A percentile compares a stretch with the other conserved stretches of the same genome.
These are phyloP conservation scores for Drosophila colorata DNA, from an alignment of 2,888 invertebrate genomes.

Conservation along the genomic window DNA sequence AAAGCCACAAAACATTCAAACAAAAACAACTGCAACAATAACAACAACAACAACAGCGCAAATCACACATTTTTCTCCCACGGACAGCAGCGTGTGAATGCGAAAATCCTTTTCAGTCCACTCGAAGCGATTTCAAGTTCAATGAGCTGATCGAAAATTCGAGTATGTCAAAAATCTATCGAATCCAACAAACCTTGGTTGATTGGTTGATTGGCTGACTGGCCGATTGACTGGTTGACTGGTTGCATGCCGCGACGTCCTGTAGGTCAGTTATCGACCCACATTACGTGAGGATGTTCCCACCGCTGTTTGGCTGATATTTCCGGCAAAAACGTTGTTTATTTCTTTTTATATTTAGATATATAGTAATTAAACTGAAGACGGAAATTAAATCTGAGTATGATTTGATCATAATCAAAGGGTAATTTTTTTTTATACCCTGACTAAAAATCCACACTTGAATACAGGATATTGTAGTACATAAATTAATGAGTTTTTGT, in stretches of 20 bases:
- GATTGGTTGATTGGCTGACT: constrained; percentile 24
- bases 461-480: not conserved
- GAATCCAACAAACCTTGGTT: constrained; percentile 29
- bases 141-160: constrained; percentile 39
- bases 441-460: no score
- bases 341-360: not conserved
- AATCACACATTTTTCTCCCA: constrained; percentile 75
- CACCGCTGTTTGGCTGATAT: not conserved
- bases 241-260: constrained; percentile 12
- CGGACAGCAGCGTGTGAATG: constrained; percentile 76
- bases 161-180: constrained; percentile 75
- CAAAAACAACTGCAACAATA: constrained; percentile 6
- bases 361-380: not conserved
- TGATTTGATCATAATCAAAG: no score
- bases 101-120: constrained; percentile 28
- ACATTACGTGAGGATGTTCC: constrained; percentile 59
- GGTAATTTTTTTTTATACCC: no score
- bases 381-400: no score
- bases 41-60: constrained; percentile 4
- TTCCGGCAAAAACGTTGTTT: not conserved
- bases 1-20: constrained; percentile 30
- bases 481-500: no score
- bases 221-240: constrained; percentile 25
- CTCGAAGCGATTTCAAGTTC: constrained; percentile 22
- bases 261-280: constrained; percentile 77